Conservation (phyloP, 1,140 invertebrate genomes). For the Callitettix versicolor region DNA sequence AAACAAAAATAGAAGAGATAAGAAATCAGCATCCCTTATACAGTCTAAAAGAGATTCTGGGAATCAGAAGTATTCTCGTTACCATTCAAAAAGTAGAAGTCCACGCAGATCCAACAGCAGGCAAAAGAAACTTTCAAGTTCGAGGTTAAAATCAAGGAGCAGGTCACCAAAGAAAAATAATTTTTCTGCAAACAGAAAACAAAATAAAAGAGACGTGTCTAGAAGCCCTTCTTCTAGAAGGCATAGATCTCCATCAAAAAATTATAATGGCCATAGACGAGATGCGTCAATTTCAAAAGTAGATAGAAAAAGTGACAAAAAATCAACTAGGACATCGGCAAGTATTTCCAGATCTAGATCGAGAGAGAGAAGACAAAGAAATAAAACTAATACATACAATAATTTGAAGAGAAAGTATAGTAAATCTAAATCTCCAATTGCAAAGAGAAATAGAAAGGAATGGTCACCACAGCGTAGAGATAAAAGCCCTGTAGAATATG, state of each 20-base stretch:
- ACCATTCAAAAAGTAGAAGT: constrained; percentile 1
- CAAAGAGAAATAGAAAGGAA: too few species aligned
- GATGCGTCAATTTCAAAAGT: neutral
- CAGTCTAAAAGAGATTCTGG: neutral
- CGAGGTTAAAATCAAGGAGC: neutral
- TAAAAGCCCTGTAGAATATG: neutral
- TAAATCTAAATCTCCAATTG: too few species aligned
- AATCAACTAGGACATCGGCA: neutral
- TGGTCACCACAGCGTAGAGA: too few species aligned
- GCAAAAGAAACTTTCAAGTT: neutral
- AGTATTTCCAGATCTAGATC: constrained; percentile 9
- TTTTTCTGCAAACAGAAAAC: neutral
- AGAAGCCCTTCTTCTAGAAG: neutral
- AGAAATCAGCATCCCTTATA: neutral
- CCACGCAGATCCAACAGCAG: neutral
- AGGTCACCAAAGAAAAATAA: neutral
- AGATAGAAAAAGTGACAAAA: constrained; percentile 1
- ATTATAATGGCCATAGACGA: neutral
- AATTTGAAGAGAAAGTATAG: too few species aligned
- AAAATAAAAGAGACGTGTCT: constrained; percentile 4
- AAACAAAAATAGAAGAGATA: neutral
- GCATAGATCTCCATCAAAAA: neutral
- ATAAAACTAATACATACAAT: too few species aligned
- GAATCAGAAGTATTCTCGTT: neutral
- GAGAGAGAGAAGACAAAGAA: constrained; percentile 5